phyloP scores from a whole-genome alignment of 1,140 invertebrate species.

The Pachypeltis micranthus region DNA sequence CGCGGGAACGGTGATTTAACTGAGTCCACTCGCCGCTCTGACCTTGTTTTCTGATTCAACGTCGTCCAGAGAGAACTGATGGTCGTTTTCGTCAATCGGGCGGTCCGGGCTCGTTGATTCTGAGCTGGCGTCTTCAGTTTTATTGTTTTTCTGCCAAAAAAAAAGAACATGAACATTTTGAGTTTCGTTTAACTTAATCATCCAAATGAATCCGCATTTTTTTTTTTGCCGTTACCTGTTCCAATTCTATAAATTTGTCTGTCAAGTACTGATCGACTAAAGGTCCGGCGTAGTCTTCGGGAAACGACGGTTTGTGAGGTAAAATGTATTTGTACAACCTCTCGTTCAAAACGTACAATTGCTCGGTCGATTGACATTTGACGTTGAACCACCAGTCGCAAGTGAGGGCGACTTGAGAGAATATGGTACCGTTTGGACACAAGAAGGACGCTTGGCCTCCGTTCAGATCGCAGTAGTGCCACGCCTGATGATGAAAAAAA shows the following conservation, averaged over 20 bases:
- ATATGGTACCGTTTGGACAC: slow-evolving; percentile 83
- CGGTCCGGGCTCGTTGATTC: slow-evolving; percentile 1
- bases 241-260: slow-evolving; percentile 70
- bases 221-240: slow-evolving; percentile 36
- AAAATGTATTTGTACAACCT: slow-evolving; percentile 77
- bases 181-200: too few species aligned
- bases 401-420: slow-evolving; percentile 71
- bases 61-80: slow-evolving; percentile 28
- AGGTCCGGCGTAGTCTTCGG: slow-evolving; percentile 73
- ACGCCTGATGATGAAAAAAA: slow-evolving; percentile 47
- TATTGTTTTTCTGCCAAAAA: slow-evolving; percentile 15
- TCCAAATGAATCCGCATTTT: not conserved
- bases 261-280: slow-evolving; percentile 71
- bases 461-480: slow-evolving; percentile 85
- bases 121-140: slow-evolving; percentile 12
- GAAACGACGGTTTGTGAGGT: slow-evolving; percentile 71
- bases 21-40: slow-evolving; percentile 12
- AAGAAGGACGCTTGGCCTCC: slow-evolving; percentile 81
- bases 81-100: slow-evolving; percentile 31
- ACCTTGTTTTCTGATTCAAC: slow-evolving; percentile 10
- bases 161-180: not conserved
- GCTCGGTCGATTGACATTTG: slow-evolving; percentile 61
- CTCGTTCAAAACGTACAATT: slow-evolving; percentile 76
- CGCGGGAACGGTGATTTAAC: slow-evolving; percentile 27
- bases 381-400: slow-evolving; percentile 87